phyloP scores from a whole-genome alignment of 2,888 invertebrate genomes.

The Strigamia crassipes region DNA sequence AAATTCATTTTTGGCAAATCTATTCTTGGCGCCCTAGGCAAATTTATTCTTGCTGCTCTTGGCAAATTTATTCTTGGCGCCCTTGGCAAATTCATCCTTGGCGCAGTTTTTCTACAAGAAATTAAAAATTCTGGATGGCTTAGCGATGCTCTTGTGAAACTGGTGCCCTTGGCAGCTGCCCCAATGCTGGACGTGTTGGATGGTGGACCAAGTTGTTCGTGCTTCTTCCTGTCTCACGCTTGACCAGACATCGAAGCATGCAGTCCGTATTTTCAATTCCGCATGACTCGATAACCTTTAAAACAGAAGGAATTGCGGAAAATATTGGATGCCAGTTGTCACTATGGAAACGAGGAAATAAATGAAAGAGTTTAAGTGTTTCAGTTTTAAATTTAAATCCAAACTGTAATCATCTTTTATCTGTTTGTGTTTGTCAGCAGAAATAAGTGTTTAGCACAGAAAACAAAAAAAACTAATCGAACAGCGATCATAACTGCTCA shows the following conservation, averaged over 20 bases:
- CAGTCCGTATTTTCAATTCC: background rate
- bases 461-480: background rate
- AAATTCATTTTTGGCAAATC: too few relatives aligned
- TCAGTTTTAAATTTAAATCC: background rate
- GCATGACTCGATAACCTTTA: background rate
- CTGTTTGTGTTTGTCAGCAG: background rate
- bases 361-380: background rate
- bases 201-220: background rate
- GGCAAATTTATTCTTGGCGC: too few relatives aligned
- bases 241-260: background rate
- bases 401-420: background rate
- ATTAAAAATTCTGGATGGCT: too few relatives aligned
- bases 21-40: too few relatives aligned
- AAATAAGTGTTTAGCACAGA: background rate
- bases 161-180: too few relatives aligned
- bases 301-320: conserved; percentile 10
- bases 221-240: background rate
- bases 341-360: background rate
- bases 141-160: too few relatives aligned
- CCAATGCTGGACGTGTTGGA: too few relatives aligned
- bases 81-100: too few relatives aligned
- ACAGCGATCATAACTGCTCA: background rate
- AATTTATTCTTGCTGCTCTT: too few relatives aligned
- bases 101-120: too few relatives aligned
- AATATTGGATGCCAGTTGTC: background rate